Evolutionary conservation across 2,888 invertebrate species (phyloP).

Genomic region (Diachrysia chrysitis): DNA sequence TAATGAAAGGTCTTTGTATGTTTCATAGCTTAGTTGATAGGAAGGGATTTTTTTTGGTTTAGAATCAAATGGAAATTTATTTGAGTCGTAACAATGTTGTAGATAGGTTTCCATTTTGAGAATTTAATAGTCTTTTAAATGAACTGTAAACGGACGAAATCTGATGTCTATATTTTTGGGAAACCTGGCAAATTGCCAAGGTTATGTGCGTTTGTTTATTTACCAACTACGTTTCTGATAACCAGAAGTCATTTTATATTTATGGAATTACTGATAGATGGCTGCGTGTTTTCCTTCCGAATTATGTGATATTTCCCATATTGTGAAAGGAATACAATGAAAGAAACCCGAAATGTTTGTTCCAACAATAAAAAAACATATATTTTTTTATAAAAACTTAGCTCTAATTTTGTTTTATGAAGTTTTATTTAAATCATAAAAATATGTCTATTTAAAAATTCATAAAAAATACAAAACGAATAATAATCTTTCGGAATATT

Average conservation of each 20-base stretch:
- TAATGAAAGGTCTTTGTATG: too few species aligned
- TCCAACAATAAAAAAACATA: too few species aligned
- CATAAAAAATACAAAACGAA: too few species aligned
- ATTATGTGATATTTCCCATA: background rate
- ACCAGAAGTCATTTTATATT: constrained; percentile 20
- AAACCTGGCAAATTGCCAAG: constrained; percentile 33
- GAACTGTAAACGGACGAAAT: constrained; percentile 19
- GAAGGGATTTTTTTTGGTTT: background rate
- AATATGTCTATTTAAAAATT: too few species aligned
- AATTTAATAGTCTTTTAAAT: constrained; percentile 30
- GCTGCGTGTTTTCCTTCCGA: background rate
- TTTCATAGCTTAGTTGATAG: too few species aligned
- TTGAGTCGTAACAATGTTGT: constrained; percentile 11
- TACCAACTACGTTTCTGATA: constrained; percentile 4
- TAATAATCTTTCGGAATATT: too few species aligned
- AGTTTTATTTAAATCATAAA: too few species aligned
- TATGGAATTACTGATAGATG: constrained; percentile 19
- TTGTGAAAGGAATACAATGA: background rate
- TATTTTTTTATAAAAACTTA: too few species aligned
- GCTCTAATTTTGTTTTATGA: too few species aligned
- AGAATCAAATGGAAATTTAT: background rate
- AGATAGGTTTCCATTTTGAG: constrained; percentile 12
- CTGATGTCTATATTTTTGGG: constrained; percentile 11
- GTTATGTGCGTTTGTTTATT: constrained; percentile 5
- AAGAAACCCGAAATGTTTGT: too few species aligned